Conservation (phyloP, 2,888 invertebrate species). For the Cerastis leucographa region DNA sequence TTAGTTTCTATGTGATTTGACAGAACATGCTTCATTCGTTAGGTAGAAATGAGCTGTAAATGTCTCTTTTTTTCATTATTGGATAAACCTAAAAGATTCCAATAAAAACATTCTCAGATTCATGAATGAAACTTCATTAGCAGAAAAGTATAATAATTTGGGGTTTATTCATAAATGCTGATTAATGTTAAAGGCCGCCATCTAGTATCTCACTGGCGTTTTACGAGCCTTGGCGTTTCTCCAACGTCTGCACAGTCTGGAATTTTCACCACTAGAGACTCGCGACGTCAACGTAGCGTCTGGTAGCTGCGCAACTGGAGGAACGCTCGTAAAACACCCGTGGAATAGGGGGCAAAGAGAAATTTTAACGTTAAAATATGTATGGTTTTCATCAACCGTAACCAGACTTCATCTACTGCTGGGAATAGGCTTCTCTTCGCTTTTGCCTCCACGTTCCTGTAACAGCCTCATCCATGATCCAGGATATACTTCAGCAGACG, state of each 20-base stretch:
- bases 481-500: not conserved
- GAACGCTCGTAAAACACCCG: too few relatives aligned
- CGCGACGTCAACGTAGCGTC: too few relatives aligned
- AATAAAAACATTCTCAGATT: not conserved
- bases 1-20: slow-evolving; percentile 41
- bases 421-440: not conserved
- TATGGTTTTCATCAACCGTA: not conserved
- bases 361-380: not conserved
- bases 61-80: not conserved
- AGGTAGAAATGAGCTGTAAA: not conserved
- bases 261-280: too few relatives aligned
- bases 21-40: slow-evolving; percentile 14
- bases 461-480: not conserved
- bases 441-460: not conserved
- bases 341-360: too few relatives aligned
- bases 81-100: not conserved
- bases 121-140: not conserved
- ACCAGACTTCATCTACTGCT: not conserved
- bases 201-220: too few relatives aligned
- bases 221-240: too few relatives aligned
- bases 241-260: too few relatives aligned
- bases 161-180: not conserved
- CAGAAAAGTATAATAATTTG: not conserved
- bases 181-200: not conserved
- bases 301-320: too few relatives aligned